Conservation (phyloP, 2,888 invertebrate genomes). For the Campaea margaritaria region DNA sequence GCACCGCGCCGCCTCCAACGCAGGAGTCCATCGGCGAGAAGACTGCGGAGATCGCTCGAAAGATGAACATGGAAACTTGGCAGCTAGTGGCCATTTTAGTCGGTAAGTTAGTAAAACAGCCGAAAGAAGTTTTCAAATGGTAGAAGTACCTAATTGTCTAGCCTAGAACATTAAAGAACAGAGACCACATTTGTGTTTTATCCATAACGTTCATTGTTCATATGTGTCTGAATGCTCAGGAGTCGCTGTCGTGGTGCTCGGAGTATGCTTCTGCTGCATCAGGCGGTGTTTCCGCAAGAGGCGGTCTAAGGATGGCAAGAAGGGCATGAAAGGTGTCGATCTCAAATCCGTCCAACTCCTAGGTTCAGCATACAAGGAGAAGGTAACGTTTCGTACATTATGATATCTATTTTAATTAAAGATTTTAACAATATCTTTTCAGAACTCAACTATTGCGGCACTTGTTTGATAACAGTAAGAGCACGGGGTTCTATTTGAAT, state of each 20-base stretch:
- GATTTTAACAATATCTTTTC: neutral
- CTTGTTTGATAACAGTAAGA: slow-evolving; percentile 18
- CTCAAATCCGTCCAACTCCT: slow-evolving; percentile 98
- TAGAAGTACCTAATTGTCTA: too few species aligned
- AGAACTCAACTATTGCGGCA: slow-evolving; percentile 4
- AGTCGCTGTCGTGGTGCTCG: slow-evolving; percentile 91
- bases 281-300: slow-evolving; percentile 96
- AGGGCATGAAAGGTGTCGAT: slow-evolving; percentile 97
- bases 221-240: slow-evolving; percentile 70
- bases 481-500: neutral
- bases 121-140: too few species aligned
- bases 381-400: slow-evolving; percentile 88
- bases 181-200: too few species aligned
- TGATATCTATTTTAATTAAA: neutral
- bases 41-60: slow-evolving; percentile 87
- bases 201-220: too few species aligned
- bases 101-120: slow-evolving; percentile 77
- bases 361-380: slow-evolving; percentile 98
- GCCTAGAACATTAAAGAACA: too few species aligned
- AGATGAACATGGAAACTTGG: slow-evolving; percentile 93
- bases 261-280: slow-evolving; percentile 96
- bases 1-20: slow-evolving; percentile 58
- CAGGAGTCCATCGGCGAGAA: slow-evolving; percentile 84
- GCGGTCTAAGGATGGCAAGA: slow-evolving; percentile 97
- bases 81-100: slow-evolving; percentile 93